A percentile compares a stretch with the other conserved stretches of the same genome.
phyloP scores from a whole-genome alignment of 2,113 vertebrate species.

The Potamarius usumacintae region DNA sequence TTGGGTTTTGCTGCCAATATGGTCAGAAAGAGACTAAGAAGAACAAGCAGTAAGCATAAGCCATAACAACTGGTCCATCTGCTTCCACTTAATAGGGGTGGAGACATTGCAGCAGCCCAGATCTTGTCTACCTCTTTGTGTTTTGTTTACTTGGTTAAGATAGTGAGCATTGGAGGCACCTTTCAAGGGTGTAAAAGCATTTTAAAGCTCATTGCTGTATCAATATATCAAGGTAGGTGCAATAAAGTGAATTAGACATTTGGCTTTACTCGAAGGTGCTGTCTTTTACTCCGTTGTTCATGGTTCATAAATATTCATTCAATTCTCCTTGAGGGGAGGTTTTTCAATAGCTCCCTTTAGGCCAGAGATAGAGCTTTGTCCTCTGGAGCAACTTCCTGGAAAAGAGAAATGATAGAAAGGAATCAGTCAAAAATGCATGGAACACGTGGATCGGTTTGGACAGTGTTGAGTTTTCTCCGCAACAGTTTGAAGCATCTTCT shows the following conservation, averaged over 20 bases:
- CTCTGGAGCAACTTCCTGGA: conserved; percentile 69
- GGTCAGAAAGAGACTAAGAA: conserved; percentile 70
- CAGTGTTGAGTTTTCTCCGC: conserved; percentile 43
- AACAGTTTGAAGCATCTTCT: conserved; percentile 34
- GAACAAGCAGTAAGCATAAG: conserved; percentile 60
- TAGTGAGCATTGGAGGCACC: conserved; percentile 14
- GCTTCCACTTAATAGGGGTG: conserved; percentile 42
- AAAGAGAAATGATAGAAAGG: conserved; percentile 65
- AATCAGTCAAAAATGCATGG: conserved; percentile 52
- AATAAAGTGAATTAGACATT: conserved; percentile 24
- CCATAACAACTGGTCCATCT: conserved; percentile 41
- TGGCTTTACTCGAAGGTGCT: conserved; percentile 4
- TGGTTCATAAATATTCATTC: conserved; percentile 44
- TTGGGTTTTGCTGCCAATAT: conserved; percentile 82
- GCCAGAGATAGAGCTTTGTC: conserved; percentile 65
- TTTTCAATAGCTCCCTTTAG: conserved; percentile 65
- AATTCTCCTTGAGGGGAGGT: conserved; percentile 48
- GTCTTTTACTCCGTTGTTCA: conserved; percentile 39
- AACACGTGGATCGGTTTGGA: conserved; percentile 58
- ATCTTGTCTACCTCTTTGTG: conserved; percentile 13
- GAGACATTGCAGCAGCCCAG: conserved; percentile 63
- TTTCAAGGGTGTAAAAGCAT: conserved; percentile 36
- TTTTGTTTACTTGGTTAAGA: conserved; percentile 30
- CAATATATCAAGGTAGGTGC: conserved; percentile 8
- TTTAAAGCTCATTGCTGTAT: conserved; percentile 48